phyloP scores from a whole-genome alignment of 1,140 invertebrate species.

The Hydropsyche tenuis region DNA sequence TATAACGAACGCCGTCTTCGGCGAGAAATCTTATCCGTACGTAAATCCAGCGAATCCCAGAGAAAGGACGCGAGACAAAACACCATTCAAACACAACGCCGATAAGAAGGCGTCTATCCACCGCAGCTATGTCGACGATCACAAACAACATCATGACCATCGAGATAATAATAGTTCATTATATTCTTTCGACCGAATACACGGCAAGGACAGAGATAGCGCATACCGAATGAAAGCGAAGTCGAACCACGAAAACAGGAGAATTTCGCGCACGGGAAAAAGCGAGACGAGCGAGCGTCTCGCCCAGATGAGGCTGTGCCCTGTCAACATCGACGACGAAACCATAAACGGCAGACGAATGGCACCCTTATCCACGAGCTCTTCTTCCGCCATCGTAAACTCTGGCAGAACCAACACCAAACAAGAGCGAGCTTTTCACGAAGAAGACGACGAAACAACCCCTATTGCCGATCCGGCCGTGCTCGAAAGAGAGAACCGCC shows the following conservation, averaged over 20 bases:
- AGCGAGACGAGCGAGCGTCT: constrained; percentile 61
- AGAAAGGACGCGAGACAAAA: constrained; percentile 65
- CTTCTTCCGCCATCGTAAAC: constrained; percentile 53
- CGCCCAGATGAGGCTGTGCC: constrained; percentile 59
- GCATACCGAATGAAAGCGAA: constrained; percentile 57
- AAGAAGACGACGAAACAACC: constrained; percentile 63
- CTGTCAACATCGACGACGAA: constrained; percentile 59
- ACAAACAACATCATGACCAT: constrained; percentile 35
- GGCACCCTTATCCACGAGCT: constrained; percentile 53
- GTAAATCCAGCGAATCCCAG: constrained; percentile 54
- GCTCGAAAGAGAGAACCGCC: constrained; percentile 73
- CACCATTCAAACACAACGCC: constrained; percentile 61
- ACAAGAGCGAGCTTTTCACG: constrained; percentile 61
- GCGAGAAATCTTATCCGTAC: constrained; percentile 74
- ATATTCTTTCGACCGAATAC: constrained; percentile 28
- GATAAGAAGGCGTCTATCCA: constrained; percentile 53
- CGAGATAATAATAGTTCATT: neutral
- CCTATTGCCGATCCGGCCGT: constrained; percentile 64
- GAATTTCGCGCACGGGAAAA: constrained; percentile 62
- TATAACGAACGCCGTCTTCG: constrained; percentile 69
- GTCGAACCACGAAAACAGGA: constrained; percentile 43
- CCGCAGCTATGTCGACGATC: constrained; percentile 29
- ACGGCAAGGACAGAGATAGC: constrained; percentile 61
- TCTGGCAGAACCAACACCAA: constrained; percentile 56
- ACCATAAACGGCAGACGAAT: constrained; percentile 52